phyloP scores from a whole-genome alignment of 2,888 invertebrate species.

The Rapana venosa region DNA sequence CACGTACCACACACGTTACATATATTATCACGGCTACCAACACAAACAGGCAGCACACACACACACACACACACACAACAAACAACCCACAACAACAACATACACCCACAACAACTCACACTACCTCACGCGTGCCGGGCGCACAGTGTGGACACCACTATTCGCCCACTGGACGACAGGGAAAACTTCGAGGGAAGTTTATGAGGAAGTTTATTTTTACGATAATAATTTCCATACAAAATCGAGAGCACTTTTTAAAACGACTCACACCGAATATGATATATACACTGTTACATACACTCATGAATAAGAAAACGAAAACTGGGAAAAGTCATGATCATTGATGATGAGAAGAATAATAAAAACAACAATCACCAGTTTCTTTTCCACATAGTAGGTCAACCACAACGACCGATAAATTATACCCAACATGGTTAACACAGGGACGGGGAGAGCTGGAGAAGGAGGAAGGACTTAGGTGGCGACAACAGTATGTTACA shows the following conservation, averaged over 20 bases:
- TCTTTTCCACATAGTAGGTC: constrained; percentile 12
- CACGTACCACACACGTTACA: too few species aligned
- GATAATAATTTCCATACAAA: constrained; percentile 42
- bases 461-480: not conserved
- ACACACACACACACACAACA: too few species aligned
- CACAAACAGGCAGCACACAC: too few species aligned
- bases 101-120: too few species aligned
- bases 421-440: constrained; percentile 23
- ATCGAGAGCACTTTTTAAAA: constrained; percentile 37
- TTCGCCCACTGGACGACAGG: not conserved
- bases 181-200: constrained; percentile 40
- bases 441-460: not conserved
- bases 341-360: not conserved
- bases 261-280: constrained; percentile 38
- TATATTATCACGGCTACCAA: too few species aligned
- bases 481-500: constrained; percentile 15
- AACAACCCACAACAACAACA: too few species aligned
- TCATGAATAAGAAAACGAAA: not conserved
- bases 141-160: too few species aligned
- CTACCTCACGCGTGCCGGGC: too few species aligned
- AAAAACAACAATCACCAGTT: constrained; percentile 23
- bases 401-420: constrained; percentile 28
- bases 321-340: not conserved
- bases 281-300: constrained; percentile 30
- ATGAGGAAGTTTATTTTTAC: constrained; percentile 40